Conservation (phyloP, 2,888 invertebrate species). For the Coelopa pilipes region DNA sequence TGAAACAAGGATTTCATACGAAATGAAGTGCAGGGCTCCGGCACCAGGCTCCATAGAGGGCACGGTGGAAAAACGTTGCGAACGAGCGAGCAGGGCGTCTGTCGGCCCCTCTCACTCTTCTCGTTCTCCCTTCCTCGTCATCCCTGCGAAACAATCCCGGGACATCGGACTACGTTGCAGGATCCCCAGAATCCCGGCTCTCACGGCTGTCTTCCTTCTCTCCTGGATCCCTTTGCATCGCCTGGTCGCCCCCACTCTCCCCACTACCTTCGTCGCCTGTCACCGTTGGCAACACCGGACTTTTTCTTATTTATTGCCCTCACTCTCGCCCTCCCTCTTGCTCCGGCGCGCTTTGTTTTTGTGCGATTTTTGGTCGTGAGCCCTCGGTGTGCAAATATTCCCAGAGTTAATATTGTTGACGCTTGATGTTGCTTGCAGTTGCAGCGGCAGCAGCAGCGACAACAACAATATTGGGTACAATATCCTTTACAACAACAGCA, state of each 20-base stretch:
- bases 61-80: not conserved
- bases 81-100: no score
- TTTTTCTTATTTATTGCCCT: slow-evolving; percentile 13
- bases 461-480: slow-evolving; percentile 11
- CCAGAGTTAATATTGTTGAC: slow-evolving; percentile 54
- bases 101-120: no score
- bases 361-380: slow-evolving; percentile 50
- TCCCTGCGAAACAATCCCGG: no score
- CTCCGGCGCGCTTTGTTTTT: slow-evolving; percentile 34
- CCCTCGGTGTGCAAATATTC: slow-evolving; percentile 55
- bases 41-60: slow-evolving; percentile 46
- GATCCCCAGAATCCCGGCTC: not conserved
- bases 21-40: slow-evolving; percentile 43
- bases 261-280: no score
- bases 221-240: slow-evolving; percentile 30
- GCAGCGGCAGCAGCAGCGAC: slow-evolving; percentile 42
- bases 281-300: slow-evolving; percentile 13
- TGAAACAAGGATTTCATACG: slow-evolving; percentile 45
- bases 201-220: not conserved
- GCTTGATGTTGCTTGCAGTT: slow-evolving; percentile 39
- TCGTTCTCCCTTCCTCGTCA: no score
- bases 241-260: not conserved
- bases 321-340: no score
- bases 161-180: no score
- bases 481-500: no score